Base-by-base conservation (phyloP, 1,140 invertebrate genomes). In the Drosophila sechellia region DNA sequence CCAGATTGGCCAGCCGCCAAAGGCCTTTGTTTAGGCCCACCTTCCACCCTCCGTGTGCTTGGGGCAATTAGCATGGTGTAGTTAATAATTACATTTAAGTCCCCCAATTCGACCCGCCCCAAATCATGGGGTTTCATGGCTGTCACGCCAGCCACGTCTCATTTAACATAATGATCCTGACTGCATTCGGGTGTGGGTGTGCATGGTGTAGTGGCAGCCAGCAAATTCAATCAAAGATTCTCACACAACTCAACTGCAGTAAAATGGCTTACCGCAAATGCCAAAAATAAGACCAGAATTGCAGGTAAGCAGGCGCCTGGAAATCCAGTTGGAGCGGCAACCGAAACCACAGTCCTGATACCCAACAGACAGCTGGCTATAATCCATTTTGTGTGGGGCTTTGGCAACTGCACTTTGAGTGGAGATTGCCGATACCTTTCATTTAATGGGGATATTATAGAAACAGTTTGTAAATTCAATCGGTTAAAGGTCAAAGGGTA, bases 161-260 rank as follows among this genome's bases (percentile, higher is more conserved):
- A 40, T 71, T 71, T 70, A 71, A 71, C 64, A 34, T 70, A 71
- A 71, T 70, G 65, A 71, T 34, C 35, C 25, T 27, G 56, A 40
- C 35, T 20, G 13, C 15, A 22, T 31, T 31, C 10, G 2, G 5
- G 57, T 22, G 20, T 3, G 20, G 20, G 6, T 35, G 34, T 5
- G 58, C 13, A 15, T 35, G 40, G 27, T 8, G 8, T 3, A 12
- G 22, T 31, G n/a, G n/a, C 58, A 40, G 55, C 12, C 27, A 15
- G 27, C 59, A 73, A 73, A 74, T 75, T 75, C 72, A 76, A 76
- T 76, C 72, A 76, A 66, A 65, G 48, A 55, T 58, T 76, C 63
- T 56, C 66, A 48, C 71, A 75, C 64, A 72, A 39, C 72, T 46
- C 46, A 39, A 48, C 45, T 76, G 71, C 60, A 75, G 46, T 52